Evolutionary conservation across 2,113 vertebrate genomes (phyloP).

Genomic region (Protobothrops flavoviridis): DNA sequence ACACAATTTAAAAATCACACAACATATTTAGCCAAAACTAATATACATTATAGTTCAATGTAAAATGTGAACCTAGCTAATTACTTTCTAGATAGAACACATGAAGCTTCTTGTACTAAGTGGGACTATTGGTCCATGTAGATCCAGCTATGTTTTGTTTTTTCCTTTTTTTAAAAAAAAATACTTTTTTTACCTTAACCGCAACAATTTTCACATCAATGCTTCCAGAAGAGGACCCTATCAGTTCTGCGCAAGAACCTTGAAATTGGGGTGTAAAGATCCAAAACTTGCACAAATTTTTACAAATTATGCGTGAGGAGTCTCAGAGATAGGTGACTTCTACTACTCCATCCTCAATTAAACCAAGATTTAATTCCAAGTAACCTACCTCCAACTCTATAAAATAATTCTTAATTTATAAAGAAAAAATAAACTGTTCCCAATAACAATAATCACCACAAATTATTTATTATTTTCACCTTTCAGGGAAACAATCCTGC

Average conservation of each 20-base stretch:
- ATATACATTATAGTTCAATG: not conserved
- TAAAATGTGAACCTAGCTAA: not conserved
- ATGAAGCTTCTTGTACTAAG: not conserved
- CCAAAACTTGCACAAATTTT: not conserved
- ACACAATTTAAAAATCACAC: not conserved
- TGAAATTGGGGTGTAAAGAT: not conserved
- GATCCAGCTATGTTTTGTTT: not conserved
- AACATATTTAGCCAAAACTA: not conserved
- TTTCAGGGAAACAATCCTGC: not conserved
- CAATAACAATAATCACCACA: not conserved
- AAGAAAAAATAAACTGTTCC: not conserved
- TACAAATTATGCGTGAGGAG: not conserved
- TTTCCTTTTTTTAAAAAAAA: not conserved
- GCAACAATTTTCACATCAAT: not conserved
- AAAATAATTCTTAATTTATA: not conserved
- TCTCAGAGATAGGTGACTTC: not conserved
- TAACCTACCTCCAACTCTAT: not conserved
- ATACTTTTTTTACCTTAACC: not conserved
- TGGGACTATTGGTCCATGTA: not conserved
- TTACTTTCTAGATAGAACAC: not conserved
- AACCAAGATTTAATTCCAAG: not conserved
- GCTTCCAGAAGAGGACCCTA: not conserved
- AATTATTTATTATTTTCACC: not conserved
- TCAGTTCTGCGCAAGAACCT: not conserved
- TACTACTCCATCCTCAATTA: not conserved